Conservation (phyloP, 2,888 invertebrate species). For the Caenorhabditis doughertyi region DNA sequence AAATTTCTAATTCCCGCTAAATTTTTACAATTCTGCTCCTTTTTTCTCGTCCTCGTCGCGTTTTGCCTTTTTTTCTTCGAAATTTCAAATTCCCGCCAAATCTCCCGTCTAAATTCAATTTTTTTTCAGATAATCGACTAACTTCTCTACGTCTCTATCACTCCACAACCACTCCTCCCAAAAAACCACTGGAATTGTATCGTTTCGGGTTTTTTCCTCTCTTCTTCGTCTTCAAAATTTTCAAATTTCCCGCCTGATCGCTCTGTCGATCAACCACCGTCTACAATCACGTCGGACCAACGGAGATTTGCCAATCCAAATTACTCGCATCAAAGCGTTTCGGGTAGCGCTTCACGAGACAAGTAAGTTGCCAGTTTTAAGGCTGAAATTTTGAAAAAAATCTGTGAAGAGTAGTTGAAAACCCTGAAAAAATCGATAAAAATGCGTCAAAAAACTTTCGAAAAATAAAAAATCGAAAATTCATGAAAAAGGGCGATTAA, state of each 20-base stretch:
- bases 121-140: background rate
- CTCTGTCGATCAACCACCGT: conserved; percentile 50
- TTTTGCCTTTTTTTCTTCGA: too few species aligned
- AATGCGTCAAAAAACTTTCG: too few species aligned
- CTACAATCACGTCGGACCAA: conserved; percentile 66
- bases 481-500: too few species aligned
- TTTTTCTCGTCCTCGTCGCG: too few species aligned
- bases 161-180: too few species aligned
- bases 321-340: conserved; percentile 50
- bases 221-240: background rate
- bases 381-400: too few species aligned
- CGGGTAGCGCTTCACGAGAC: conserved; percentile 44
- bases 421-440: background rate
- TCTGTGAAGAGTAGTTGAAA: too few species aligned
- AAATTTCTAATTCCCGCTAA: too few species aligned
- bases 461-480: too few species aligned
- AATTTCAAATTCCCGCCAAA: too few species aligned
- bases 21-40: too few species aligned
- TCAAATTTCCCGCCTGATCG: conserved; percentile 20
- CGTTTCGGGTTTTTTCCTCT: conserved; percentile 6
- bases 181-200: conserved; percentile 29
- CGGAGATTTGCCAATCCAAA: conserved; percentile 59
- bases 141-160: background rate
- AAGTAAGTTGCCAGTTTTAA: conserved; percentile 45
- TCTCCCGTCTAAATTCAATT: too few species aligned